Percentiles rank a stretch among this genome's conserved stretches.
phyloP scores from a whole-genome alignment of 2,113 vertebrate species.

The Forbesichthys agassizii region DNA sequence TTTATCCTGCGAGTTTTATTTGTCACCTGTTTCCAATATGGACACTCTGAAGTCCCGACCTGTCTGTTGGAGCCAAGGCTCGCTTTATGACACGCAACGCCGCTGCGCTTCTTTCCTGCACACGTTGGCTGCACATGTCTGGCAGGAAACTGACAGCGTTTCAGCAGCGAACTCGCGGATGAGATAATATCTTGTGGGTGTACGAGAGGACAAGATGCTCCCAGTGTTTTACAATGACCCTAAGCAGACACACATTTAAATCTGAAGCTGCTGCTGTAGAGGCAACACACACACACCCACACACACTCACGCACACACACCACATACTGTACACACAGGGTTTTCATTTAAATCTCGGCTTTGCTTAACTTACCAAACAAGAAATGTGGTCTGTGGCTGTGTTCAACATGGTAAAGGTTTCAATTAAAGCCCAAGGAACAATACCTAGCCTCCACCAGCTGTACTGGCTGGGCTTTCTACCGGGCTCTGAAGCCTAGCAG shows the following conservation, averaged over 20 bases:
- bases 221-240: conserved; percentile 73
- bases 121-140: conserved; percentile 76
- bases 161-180: conserved; percentile 75
- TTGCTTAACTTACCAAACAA: conserved; percentile 72
- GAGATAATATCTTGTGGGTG: conserved; percentile 77
- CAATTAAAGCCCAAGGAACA: conserved; percentile 70
- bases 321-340: conserved; percentile 21
- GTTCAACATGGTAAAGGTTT: conserved; percentile 74
- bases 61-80: conserved; percentile 56
- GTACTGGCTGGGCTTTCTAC: conserved; percentile 42
- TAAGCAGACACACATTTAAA: conserved; percentile 69
- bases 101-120: conserved; percentile 62
- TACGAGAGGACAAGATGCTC: conserved; percentile 74
- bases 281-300: conserved; percentile 4
- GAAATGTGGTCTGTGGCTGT: conserved; percentile 74
- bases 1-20: conserved; percentile 66
- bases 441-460: conserved; percentile 64
- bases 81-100: conserved; percentile 68
- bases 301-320: conserved; percentile 31
- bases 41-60: conserved; percentile 66
- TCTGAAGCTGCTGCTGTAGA: conserved; percentile 46
- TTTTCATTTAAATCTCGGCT: conserved; percentile 73
- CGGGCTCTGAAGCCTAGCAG: background rate
- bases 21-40: conserved; percentile 80
- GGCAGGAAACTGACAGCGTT: conserved; percentile 74